phyloP scores from a whole-genome alignment of 1,140 invertebrate species.

The Chionoecetes opilio region DNA sequence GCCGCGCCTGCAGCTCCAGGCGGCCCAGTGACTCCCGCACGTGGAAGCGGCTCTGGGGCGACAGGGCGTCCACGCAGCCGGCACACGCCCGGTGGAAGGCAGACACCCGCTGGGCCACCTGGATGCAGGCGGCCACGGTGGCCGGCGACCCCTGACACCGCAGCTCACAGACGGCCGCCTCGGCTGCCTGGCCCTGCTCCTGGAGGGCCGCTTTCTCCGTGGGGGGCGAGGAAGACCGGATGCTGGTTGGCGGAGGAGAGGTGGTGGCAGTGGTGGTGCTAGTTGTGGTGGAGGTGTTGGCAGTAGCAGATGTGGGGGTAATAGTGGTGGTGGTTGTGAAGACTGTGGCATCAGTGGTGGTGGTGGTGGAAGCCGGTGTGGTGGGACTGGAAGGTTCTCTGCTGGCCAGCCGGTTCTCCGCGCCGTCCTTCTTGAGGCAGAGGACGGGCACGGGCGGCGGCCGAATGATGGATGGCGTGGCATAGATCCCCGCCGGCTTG shows the following conservation, averaged over 20 bases:
- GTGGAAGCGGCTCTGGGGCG: slow-evolving; percentile 94
- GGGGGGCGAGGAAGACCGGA: slow-evolving; percentile 47
- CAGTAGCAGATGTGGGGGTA: neutral
- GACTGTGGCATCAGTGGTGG: neutral
- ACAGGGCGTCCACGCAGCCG: slow-evolving; percentile 89
- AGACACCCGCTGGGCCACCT: slow-evolving; percentile 92
- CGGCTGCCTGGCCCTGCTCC: slow-evolving; percentile 89
- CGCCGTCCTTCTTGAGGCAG: slow-evolving; percentile 76
- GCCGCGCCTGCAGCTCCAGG: slow-evolving; percentile 91
- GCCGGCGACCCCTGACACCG: slow-evolving; percentile 85
- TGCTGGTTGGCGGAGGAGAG: slow-evolving; percentile 40
- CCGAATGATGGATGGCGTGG: slow-evolving; percentile 85
- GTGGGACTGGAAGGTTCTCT: slow-evolving; percentile 41
- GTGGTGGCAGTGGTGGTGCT: slow-evolving; percentile 45
- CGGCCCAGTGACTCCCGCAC: slow-evolving; percentile 93
- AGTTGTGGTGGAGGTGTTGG: neutral
- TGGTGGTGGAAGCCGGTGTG: neutral
- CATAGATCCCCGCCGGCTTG: slow-evolving; percentile 86
- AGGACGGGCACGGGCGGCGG: slow-evolving; percentile 75
- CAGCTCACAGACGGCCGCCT: slow-evolving; percentile 87
- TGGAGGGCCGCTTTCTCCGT: slow-evolving; percentile 83
- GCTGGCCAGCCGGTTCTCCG: slow-evolving; percentile 81
- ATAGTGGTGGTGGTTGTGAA: neutral
- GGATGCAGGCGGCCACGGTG: slow-evolving; percentile 89
- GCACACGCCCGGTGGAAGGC: slow-evolving; percentile 91